Evolutionary conservation across 2,888 invertebrate genomes (phyloP).

Genomic region (Cosmia pyralina): DNA sequence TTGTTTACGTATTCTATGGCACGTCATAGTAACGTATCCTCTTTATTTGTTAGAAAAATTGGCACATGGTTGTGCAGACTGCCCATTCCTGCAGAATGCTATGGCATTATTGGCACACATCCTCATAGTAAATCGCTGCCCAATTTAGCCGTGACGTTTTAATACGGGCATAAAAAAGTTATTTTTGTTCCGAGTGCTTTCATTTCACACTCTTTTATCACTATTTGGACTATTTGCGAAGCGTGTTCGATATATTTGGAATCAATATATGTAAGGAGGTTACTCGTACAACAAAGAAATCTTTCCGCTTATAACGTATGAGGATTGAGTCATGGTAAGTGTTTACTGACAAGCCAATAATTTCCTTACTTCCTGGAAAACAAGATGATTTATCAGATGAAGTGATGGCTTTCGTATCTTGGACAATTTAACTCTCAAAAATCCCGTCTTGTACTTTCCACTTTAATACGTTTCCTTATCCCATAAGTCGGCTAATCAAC

Average conservation of each 20-base stretch:
- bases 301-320: background rate
- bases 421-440: too few species aligned
- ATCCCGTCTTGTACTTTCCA: background rate
- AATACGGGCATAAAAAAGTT: constrained; percentile 23
- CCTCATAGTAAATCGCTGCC: constrained; percentile 46
- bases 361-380: constrained; percentile 23
- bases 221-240: constrained; percentile 31
- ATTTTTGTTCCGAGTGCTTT: constrained; percentile 19
- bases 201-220: constrained; percentile 25
- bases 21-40: constrained; percentile 24
- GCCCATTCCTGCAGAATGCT: constrained; percentile 25
- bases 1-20: background rate
- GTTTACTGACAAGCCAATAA: constrained; percentile 1
- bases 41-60: constrained; percentile 37
- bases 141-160: constrained; percentile 39
- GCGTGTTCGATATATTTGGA: constrained; percentile 37
- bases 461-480: background rate
- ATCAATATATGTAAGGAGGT: constrained; percentile 22
- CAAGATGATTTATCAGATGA: background rate
- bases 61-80: constrained; percentile 23
- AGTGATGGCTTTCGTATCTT: background rate
- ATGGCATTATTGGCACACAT: constrained; percentile 39
- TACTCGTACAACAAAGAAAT: constrained; percentile 10
- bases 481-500: background rate
- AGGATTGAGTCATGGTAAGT: constrained; percentile 11